A percentile compares a stretch with the other conserved stretches of the same genome.
Conservation (phyloP, 2,888 invertebrate genomes). For the Drosophila setosimentum region DNA sequence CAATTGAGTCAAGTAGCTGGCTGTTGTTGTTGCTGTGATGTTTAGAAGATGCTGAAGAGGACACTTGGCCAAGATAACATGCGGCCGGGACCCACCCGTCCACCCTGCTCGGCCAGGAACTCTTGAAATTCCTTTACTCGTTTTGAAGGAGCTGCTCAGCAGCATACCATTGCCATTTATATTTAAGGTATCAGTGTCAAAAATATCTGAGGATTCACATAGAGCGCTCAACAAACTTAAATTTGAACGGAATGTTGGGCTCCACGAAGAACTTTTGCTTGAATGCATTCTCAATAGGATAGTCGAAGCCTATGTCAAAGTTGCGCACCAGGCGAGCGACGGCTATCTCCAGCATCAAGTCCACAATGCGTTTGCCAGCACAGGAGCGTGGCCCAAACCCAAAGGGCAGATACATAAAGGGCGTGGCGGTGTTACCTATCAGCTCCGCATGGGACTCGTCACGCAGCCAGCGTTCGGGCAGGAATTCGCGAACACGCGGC, state of each 20-base stretch:
- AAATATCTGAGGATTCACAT: slow-evolving; percentile 7
- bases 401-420: slow-evolving; percentile 82
- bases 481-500: slow-evolving; percentile 87
- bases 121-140: slow-evolving; percentile 44
- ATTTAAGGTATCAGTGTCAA: slow-evolving; percentile 10
- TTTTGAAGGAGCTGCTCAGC: slow-evolving; percentile 25
- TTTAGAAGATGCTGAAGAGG: slow-evolving; percentile 42
- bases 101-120: slow-evolving; percentile 1
- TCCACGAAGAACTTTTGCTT: slow-evolving; percentile 79
- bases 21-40: slow-evolving; percentile 33
- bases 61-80: slow-evolving; percentile 42
- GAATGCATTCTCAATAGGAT: slow-evolving; percentile 82
- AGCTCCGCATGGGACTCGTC: slow-evolving; percentile 42
- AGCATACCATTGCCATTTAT: slow-evolving; percentile 22
- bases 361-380: slow-evolving; percentile 90
- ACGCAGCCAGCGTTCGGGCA: slow-evolving; percentile 91
- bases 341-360: slow-evolving; percentile 88
- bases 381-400: slow-evolving; percentile 86
- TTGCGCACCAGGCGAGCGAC: slow-evolving; percentile 85
- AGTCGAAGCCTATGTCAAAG: slow-evolving; percentile 84
- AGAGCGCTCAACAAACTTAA: slow-evolving; percentile 81
- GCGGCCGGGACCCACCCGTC: background rate
- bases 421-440: slow-evolving; percentile 64
- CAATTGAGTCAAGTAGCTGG: slow-evolving; percentile 55
- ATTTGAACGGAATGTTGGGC: slow-evolving; percentile 83